A percentile compares a stretch with the other conserved stretches of the same genome.
These are phyloP conservation scores for Branchellion lobata DNA, from an alignment of 2,888 invertebrate species.

Conservation along the genomic window DNA sequence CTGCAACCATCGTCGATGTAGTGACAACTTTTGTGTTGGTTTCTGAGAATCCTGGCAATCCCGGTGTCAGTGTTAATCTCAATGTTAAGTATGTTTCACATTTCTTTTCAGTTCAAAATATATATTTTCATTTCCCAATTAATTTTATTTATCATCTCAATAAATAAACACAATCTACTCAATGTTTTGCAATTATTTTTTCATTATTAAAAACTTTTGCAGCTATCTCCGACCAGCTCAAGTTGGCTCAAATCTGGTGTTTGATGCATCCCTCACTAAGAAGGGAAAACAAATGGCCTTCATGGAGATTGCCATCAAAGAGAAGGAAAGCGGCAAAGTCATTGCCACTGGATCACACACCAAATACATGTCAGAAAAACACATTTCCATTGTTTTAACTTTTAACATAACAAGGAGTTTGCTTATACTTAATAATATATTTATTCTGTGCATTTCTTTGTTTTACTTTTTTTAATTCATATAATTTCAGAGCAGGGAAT, in stretches of 20 bases:
- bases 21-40: slow-evolving; percentile 78
- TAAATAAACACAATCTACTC: no score
- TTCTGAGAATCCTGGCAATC: slow-evolving; percentile 66
- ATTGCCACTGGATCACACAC: slow-evolving; percentile 82
- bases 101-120: not conserved
- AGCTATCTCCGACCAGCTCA: slow-evolving; percentile 77
- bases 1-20: slow-evolving; percentile 75
- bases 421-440: no score
- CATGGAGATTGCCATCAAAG: slow-evolving; percentile 75
- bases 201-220: no score
- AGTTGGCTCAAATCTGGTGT: slow-evolving; percentile 75
- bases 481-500: no score
- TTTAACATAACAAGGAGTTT: no score
- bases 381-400: no score
- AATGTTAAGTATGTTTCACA: slow-evolving; percentile 71
- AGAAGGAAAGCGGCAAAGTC: slow-evolving; percentile 72
- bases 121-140: no score
- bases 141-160: no score
- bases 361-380: slow-evolving; percentile 65
- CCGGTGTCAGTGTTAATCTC: slow-evolving; percentile 81
- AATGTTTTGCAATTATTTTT: no score
- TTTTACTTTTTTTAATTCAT: no score
- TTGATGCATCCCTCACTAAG: slow-evolving; percentile 77
- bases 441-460: no score
- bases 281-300: slow-evolving; percentile 79